phyloP scores from a whole-genome alignment of 92 coral and sea anemone genomes.

The Micromussa lordhowensis region DNA sequence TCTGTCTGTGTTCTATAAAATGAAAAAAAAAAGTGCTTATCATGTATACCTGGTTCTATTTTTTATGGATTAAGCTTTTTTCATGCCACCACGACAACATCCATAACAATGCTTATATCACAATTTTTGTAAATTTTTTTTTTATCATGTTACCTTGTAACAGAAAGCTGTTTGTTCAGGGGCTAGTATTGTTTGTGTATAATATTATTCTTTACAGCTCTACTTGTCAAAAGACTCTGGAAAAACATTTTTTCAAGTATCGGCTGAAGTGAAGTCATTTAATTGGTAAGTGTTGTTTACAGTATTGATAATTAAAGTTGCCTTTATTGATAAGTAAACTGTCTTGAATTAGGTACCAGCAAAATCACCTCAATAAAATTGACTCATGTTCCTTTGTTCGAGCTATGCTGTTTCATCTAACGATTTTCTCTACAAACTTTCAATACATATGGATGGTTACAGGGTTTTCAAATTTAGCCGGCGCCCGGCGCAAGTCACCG shows the following conservation, averaged over 20 bases:
- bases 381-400: neutral
- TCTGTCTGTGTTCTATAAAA: no score
- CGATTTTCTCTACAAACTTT: neutral
- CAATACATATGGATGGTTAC: neutral
- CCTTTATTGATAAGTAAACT: neutral
- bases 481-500: no score
- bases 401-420: neutral
- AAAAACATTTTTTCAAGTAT: neutral
- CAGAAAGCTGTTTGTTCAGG: neutral
- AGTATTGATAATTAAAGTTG: neutral
- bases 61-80: no score
- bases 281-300: constrained; percentile 58
- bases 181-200: neutral
- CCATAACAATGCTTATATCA: neutral
- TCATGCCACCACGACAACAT: no score
- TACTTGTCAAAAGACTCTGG: constrained; percentile 56
- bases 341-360: no score
- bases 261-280: constrained; percentile 53
- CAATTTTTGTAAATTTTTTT: neutral
- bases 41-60: no score
- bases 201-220: constrained; percentile 35
- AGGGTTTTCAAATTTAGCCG: no score
- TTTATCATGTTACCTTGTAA: neutral
- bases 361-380: no score
- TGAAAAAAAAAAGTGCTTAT: no score